These are phyloP conservation scores for Sinonovacula constricta DNA, from an alignment of 1,140 invertebrate genomes.

Conservation along the genomic window DNA sequence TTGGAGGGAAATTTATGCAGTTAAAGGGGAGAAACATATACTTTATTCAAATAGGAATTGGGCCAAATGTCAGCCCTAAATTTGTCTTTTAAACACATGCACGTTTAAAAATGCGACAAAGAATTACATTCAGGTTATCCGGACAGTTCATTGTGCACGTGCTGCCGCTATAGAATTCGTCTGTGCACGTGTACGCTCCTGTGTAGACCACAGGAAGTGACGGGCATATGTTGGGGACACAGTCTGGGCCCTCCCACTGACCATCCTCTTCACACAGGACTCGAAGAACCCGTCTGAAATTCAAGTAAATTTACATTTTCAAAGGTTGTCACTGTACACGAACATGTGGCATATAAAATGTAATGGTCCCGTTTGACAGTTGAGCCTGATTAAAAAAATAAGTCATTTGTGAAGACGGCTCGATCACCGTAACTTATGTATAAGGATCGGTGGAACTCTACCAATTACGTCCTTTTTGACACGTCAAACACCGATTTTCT, in stretches of 20 bases:
- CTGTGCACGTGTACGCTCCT: constrained; percentile 40
- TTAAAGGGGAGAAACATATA: not conserved
- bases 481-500: too few relatives aligned
- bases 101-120: too few relatives aligned
- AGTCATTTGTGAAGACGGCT: too few relatives aligned
- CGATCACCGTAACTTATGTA: too few relatives aligned
- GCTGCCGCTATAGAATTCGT: constrained; percentile 12
- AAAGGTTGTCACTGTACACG: not conserved
- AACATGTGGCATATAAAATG: not conserved
- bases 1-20: too few relatives aligned
- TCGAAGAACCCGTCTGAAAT: constrained; percentile 21
- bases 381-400: too few relatives aligned
- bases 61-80: not conserved
- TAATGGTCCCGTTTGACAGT: not conserved
- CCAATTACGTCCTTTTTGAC: too few relatives aligned
- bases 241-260: constrained; percentile 33
- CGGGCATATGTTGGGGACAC: constrained; percentile 27
- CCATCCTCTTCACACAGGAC: constrained; percentile 43
- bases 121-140: constrained; percentile 10
- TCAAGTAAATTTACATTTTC: not conserved
- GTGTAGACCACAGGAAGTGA: constrained; percentile 19
- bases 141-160: constrained; percentile 40
- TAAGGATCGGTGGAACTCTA: too few relatives aligned
- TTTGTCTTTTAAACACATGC: not conserved
- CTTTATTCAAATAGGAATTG: not conserved